Evolutionary conservation across 2,888 invertebrate species (phyloP), one percentile per base, ranked within the genome.

Genomic region (Osmoderma eremita): DNA sequence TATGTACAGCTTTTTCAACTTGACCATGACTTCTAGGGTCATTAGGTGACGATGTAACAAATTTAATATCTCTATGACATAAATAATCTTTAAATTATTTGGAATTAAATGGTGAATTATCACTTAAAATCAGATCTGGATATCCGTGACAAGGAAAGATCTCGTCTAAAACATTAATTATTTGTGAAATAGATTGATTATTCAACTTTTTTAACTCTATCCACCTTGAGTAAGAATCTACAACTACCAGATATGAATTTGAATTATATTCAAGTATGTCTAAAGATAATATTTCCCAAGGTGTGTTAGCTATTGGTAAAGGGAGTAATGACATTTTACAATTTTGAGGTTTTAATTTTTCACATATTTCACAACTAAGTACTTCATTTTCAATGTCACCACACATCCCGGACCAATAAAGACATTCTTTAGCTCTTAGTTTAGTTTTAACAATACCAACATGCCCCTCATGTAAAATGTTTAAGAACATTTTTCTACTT

Each of bases 191-290:
- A 24, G 24, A 24, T 5, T 24, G 3, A 24, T 24, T 3, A 4
- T 5, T 24, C 24, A 24, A 24, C 5, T 24, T 24, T 17, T 63
- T 49, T 18, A 72, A 38, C 49, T 74, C 73, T 36, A 75, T 24
- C 74, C 74, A 76, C 58, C 73, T 75, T 6, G 68, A 65, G 53
- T 71, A 68, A 66, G 72, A 74, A 67, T 77, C 76, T 10, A 72
- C 68, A 20, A 75, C 41, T 5, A 73, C 30, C n/a, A 73, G 39
- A 63, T 68, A 74, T 22, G 69, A 69, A 54, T 72, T 68, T 30
- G 69, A 65, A 18, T 51, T 54, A 66, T 69, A 71, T 65, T 78
- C 74, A 48, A 73, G 71, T 69, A 79, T 73, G 71, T 79, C 78
- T 54, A 74, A 69, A 39, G 67, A 74, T 38, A 80, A 65, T 65